Base-by-base conservation (phyloP, 1,140 invertebrate species). In the Brachionus rubens region DNA sequence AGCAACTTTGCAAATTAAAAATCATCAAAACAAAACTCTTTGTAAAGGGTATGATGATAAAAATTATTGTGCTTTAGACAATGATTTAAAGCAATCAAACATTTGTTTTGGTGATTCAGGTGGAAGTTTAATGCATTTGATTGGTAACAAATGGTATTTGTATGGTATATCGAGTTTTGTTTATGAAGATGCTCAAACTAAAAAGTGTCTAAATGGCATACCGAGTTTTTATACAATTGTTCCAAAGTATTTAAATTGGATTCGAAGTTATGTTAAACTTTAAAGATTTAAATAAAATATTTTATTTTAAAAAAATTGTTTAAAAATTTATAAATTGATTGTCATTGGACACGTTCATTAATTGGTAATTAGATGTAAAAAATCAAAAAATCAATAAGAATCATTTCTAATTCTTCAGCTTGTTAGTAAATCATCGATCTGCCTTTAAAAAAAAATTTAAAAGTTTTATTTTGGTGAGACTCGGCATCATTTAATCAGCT, bases 181-280 rank as follows among this genome's bases (percentile, higher is more conserved):
- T 24, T 43, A 24, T 24, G 59, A 36, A 24, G n/a, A 65, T 65
- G 24, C 19, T 43, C 9, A 43, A 6, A 65, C 36, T 5, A 65
- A 65, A 43, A 41, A 43, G 7, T 65, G 59, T n/a, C 19, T 65
- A 21, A 65, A 41, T 21, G 19, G 19, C 12, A 43, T 65, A 28
- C 59, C 59, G 9, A 65, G 59, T 12, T 65, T 65, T 65, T 65
- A 65, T n/a, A 65, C 59, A 43, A 65, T 65, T 65, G 59, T 65
- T 6, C 59, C 59, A 1, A 65, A 65, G 3, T 65, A 43, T 36
- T 43, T 65, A 26, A 24, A 65, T 41, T 65, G 59, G 59, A 65
- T 65, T 6, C 26, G 12, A 36, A 59, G 19, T 1, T 7, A 59
- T 36, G 36, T 59, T 59, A 5, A 36, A 36, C 9, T 30, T 9